phyloP scores from a whole-genome alignment of 2,113 vertebrate species.

The human region GRCh38 chr1:184621001-184621500 shows the following conservation, averaged over 20 bases:
- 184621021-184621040: neutral
- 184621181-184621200: neutral
- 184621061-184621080: neutral
- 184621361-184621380: slow-evolving; percentile 43
- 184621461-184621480: slow-evolving; percentile 60
- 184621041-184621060: neutral
- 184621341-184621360: slow-evolving; percentile 41
- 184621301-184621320: slow-evolving; percentile 61
- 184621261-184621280: slow-evolving; percentile 49
- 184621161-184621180: neutral
- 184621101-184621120: neutral
- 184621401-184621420: slow-evolving; percentile 12
- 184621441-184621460: slow-evolving; percentile 60
- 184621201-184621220: neutral
- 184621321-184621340: slow-evolving; percentile 61
- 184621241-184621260: neutral
- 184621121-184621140: neutral
- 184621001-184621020: neutral
- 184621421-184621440: slow-evolving; percentile 27
- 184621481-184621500: slow-evolving; percentile 23
- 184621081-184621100: neutral
- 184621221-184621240: neutral
- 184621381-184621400: slow-evolving; percentile 41
- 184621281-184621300: slow-evolving; percentile 48
- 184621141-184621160: neutral